These are phyloP conservation scores for Rosalia funebris DNA, from an alignment of 2,888 invertebrate species.

Conservation along the genomic window DNA sequence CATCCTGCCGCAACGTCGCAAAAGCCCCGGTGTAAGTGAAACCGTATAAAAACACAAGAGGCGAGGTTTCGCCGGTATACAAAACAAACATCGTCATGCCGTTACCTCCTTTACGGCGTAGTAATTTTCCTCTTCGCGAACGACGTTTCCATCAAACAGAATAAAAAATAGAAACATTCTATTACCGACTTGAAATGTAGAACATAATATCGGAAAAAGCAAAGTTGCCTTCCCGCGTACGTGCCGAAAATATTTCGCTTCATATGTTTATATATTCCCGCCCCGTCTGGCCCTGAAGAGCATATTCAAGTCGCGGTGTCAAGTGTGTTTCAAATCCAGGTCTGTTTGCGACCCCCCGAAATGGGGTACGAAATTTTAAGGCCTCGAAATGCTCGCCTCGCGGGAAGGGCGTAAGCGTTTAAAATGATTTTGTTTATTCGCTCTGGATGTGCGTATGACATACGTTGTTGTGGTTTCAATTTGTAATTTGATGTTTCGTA, in stretches of 20 bases:
- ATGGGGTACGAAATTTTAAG: conserved; percentile 4
- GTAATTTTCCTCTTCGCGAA: background rate
- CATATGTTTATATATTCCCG: conserved; percentile 11
- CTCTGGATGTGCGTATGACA: background rate
- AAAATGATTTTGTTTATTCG: background rate
- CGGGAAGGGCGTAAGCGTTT: background rate
- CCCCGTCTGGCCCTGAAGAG: conserved; percentile 2
- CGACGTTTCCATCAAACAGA: background rate
- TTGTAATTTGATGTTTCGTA: too few relatives aligned
- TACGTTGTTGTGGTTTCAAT: too few relatives aligned
- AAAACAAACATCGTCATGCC: background rate
- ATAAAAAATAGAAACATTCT: conserved; percentile 3
- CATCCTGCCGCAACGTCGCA: too few relatives aligned
- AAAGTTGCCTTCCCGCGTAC: conserved; percentile 15
- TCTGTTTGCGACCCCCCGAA: background rate
- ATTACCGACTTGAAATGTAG: conserved; percentile 5
- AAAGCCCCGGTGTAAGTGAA: too few relatives aligned
- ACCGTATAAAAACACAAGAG: too few relatives aligned
- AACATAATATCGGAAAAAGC: conserved; percentile 10
- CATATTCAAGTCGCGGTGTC: conserved; percentile 22
- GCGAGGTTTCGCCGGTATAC: background rate
- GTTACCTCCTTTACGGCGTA: background rate
- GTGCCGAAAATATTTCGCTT: conserved; percentile 16
- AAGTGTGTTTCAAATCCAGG: conserved; percentile 22
- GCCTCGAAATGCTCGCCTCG: background rate